Conservation (phyloP, 1,140 invertebrate species). For the Drosophila sucinea region DNA sequence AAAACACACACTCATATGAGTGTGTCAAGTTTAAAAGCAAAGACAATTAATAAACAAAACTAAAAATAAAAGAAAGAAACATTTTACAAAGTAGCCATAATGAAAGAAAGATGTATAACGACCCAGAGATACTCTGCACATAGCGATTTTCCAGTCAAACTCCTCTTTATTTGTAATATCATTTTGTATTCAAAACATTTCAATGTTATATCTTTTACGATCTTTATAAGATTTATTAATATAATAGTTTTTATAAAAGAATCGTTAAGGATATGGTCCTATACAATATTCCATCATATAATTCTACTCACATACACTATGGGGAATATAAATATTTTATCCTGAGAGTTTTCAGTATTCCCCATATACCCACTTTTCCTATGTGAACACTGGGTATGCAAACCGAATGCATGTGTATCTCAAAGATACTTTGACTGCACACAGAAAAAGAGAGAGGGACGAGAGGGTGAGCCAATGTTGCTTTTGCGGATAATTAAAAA, state of each 20-base stretch:
- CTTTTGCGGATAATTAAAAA: conserved; percentile 63
- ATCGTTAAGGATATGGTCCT: too few relatives aligned
- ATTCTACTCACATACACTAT: too few relatives aligned
- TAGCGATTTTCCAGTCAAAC: too few relatives aligned
- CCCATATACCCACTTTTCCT: too few relatives aligned
- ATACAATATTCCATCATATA: too few relatives aligned
- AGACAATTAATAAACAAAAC: conserved; percentile 48
- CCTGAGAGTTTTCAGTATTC: too few relatives aligned
- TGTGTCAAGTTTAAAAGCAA: conserved; percentile 59
- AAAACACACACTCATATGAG: conserved; percentile 42
- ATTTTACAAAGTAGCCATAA: neutral
- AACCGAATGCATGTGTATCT: conserved; percentile 35
- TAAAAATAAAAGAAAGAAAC: neutral
- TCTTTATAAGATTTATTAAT: too few relatives aligned
- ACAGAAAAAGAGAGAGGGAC: neutral
- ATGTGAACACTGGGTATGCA: too few relatives aligned
- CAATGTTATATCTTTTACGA: too few relatives aligned
- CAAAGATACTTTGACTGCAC: conserved; percentile 41
- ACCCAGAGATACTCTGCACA: neutral
- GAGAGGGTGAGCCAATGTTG: conserved; percentile 44
- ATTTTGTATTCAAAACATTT: too few relatives aligned
- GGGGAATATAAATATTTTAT: too few relatives aligned
- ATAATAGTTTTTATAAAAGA: too few relatives aligned
- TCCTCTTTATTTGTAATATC: neutral
- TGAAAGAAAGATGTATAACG: neutral